phyloP scores from a whole-genome alignment of 2,797 vertebrate species.

The Periophthalmus magnuspinnatus region DNA sequence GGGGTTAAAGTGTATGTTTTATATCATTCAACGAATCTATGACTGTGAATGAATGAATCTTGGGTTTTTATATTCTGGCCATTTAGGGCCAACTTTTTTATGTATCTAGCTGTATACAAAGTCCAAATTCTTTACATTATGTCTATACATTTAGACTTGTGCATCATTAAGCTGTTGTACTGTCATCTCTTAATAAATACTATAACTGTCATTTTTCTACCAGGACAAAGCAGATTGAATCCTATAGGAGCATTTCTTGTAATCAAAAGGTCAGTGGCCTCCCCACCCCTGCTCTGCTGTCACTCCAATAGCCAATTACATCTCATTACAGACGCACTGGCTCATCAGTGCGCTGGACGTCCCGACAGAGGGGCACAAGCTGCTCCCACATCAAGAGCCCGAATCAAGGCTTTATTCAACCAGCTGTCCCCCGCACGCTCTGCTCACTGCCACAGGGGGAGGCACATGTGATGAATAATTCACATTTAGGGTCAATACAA shows the following conservation, averaged over 20 bases:
- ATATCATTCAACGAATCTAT: too few species aligned
- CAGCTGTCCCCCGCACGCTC: conserved; percentile 27
- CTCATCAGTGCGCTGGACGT: conserved; percentile 37
- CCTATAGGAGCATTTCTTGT: conserved; percentile 31
- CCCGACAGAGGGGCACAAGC: conserved; percentile 26
- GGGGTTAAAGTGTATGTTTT: too few species aligned
- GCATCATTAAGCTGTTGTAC: background rate
- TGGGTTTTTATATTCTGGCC: too few species aligned
- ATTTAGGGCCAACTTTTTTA: too few species aligned
- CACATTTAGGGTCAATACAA: conserved; percentile 22
- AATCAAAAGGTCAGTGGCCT: conserved; percentile 62
- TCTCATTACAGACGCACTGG: conserved; percentile 55
- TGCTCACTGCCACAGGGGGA: conserved; percentile 29
- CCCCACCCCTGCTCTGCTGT: conserved; percentile 51
- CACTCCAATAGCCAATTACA: conserved; percentile 61
- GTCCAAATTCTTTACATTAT: too few species aligned
- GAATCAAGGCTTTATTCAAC: conserved; percentile 35
- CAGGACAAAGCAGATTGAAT: conserved; percentile 34
- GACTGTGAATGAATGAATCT: too few species aligned
- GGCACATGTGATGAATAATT: conserved; percentile 36
- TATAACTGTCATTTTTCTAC: conserved; percentile 13
- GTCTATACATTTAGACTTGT: too few species aligned
- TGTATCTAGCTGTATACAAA: too few species aligned
- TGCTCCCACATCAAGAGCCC: conserved; percentile 37
- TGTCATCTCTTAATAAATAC: background rate